Evolutionary conservation across 2,888 invertebrate genomes (phyloP).

Genomic region (Eustalomyia histrio): DNA sequence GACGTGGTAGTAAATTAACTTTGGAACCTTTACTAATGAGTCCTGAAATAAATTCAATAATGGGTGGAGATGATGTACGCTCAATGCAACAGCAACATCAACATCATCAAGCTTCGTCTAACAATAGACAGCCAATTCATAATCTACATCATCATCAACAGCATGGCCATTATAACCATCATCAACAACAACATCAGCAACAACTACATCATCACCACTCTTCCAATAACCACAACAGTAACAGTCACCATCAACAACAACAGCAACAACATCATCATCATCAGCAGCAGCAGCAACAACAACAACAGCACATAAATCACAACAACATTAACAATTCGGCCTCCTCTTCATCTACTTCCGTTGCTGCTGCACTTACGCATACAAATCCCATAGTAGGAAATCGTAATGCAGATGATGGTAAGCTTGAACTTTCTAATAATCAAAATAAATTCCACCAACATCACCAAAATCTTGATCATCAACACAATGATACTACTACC

Average conservation of each 20-base stretch:
- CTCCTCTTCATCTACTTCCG: conserved; percentile 60
- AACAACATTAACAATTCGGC: conserved; percentile 48
- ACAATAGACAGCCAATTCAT: conserved; percentile 41
- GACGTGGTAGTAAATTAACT: conserved; percentile 67
- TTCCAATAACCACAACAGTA: conserved; percentile 7
- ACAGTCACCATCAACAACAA: conserved; percentile 43
- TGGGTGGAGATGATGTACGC: conserved; percentile 80
- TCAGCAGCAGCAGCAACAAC: conserved; percentile 52
- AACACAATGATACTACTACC: conserved; percentile 27
- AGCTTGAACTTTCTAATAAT: conserved; percentile 66
- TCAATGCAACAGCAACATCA: conserved; percentile 70
- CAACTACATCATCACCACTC: conserved; percentile 46
- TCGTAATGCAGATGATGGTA: conserved; percentile 72
- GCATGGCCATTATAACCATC: conserved; percentile 35
- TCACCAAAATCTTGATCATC: conserved; percentile 35
- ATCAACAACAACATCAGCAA: conserved; percentile 36
- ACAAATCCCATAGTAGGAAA: conserved; percentile 66
- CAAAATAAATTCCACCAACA: conserved; percentile 51
- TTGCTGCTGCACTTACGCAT: conserved; percentile 59
- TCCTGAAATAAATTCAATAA: conserved; percentile 85
- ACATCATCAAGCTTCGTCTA: conserved; percentile 61
- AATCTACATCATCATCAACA: conserved; percentile 41
- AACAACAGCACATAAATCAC: conserved; percentile 37
- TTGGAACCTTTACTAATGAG: conserved; percentile 81
- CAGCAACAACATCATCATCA: conserved; percentile 49